Conservation (phyloP, 2,113 vertebrate species). For the Felis chaus region DNA sequence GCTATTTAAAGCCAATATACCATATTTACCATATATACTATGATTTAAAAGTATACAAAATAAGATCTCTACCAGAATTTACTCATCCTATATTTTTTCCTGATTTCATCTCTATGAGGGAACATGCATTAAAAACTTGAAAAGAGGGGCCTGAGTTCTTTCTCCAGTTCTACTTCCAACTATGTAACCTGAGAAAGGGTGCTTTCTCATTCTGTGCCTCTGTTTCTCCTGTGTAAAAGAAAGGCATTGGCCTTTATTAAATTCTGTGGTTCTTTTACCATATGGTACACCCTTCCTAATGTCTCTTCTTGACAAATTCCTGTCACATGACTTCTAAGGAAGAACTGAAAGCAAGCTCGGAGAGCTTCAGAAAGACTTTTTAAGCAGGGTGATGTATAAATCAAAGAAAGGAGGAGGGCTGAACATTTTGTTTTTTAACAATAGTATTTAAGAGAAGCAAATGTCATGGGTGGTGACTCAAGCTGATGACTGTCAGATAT, state of each 20-base stretch:
- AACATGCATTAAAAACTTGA: not conserved
- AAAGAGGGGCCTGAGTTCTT: not conserved
- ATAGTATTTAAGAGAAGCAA: slow-evolving; percentile 69
- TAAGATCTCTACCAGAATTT: not conserved
- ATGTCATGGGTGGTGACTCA: slow-evolving; percentile 81
- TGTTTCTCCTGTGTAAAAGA: not conserved
- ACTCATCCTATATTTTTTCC: not conserved
- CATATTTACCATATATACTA: not conserved
- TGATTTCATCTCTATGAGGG: not conserved
- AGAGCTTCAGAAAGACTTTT: not conserved
- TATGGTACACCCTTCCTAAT: not conserved
- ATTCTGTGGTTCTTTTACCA: not conserved
- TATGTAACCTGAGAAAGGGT: not conserved
- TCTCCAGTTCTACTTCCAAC: not conserved
- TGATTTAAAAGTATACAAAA: not conserved
- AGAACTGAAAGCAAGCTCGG: not conserved
- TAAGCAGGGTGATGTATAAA: not conserved
- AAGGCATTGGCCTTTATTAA: not conserved
- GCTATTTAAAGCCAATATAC: not conserved
- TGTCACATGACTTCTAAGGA: not conserved
- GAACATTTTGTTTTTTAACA: slow-evolving; percentile 24
- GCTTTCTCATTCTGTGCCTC: not conserved
- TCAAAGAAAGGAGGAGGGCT: not conserved
- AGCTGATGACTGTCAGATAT: slow-evolving; percentile 78
- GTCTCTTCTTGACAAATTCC: not conserved